Base-by-base conservation (phyloP, 2,888 invertebrate genomes). In the Thumatha senex region DNA sequence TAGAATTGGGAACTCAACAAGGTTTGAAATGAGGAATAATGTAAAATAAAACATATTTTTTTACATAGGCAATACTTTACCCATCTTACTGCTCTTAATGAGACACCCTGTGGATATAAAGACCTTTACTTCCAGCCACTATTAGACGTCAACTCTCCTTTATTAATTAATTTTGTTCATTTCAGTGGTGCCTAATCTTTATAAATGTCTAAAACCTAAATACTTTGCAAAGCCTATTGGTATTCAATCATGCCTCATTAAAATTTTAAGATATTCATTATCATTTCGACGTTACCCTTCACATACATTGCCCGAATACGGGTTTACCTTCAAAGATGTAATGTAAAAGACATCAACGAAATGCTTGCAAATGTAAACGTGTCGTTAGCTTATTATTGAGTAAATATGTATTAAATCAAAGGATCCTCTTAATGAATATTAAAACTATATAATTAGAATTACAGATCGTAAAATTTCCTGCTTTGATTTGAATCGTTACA, bases 321-420 rank as follows among this genome's bases (percentile, higher is more conserved):
- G 45, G 43, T 48, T 47, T 49, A 8, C 35, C 43, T 67, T 60
- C 60, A 70, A n/a, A n/a, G n/a, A n/a, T n/a, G n/a, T n/a, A n/a
- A n/a, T n/a, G n/a, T n/a, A n/a, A 71, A 74, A 74, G 75, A 76
- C 67, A 60, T 75, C 63, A 72, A 76, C 78, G 74, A 55, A 58
- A 60, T 59, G 35, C 35, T 55, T 50, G 45, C 55, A 61, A 69
- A 70, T 73, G 54, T 53, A 67, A 48, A 54, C 63, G 33, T 50
- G 63, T 67, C 67, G 63, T 65, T 72, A 72, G 68, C 56, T 63
- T 61, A 72, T 65, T 67, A 31, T 31, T 7, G 11, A 40, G 44
- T 56, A 51, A 24, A 48, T 40, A 61, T 61, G 59, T 60, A 60
- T 40, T 53, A 40, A 56, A 53, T 51, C 52, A 52, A 56, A 50